Base-by-base conservation (phyloP, 2,797 vertebrate species). In the Sebastolobus altivelis region DNA sequence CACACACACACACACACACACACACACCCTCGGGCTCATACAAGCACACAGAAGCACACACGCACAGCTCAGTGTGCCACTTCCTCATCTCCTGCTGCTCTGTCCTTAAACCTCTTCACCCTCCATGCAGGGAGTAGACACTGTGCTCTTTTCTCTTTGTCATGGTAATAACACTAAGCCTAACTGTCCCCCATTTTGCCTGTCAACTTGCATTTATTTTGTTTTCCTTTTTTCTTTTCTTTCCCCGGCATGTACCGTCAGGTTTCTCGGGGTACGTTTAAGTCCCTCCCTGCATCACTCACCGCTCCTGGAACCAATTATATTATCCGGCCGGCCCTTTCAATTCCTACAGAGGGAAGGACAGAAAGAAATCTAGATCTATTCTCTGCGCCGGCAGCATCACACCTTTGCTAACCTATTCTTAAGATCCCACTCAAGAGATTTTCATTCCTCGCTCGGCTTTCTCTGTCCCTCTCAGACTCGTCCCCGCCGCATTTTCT, bases 171-270 rank as follows among this genome's bases (percentile, higher is more conserved):
- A 93, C 88, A 88, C 93, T 94, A 94, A 96, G 94, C 95, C 94
- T 95, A 94, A 95, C 94, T 94, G 94, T 95, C 93, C 94, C 91
- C 94, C 91, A 95, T 93, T 95, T 95, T 93, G 94, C 92, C 95
- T 96, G 95, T 95, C 95, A 95, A 92, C 94, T 95, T 92, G 90
- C 94, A 94, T 96, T 96, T 94, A 94, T 93, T 94, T 94, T 92
- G 83, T 94, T 93, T 93, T 93, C 86, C 93, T 93, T 92, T 93
- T 91, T 89, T 83, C 91, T 84, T 89, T 93, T 92, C 86, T 92
- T 78, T 90, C 80, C 85, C 72, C 80, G 18, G 81, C 93, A 84
- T 94, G 93, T 94, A 92, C 93, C 87, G 90, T 94, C 89, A 89
- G 91, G 84, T 92, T 93, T 93, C 89, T 94, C 25, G 80, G 86